Evolutionary conservation across 2,797 vertebrate species (phyloP), one percentile per base, ranked within the genome.

Genomic region (Anguilla pacifica): DNA sequence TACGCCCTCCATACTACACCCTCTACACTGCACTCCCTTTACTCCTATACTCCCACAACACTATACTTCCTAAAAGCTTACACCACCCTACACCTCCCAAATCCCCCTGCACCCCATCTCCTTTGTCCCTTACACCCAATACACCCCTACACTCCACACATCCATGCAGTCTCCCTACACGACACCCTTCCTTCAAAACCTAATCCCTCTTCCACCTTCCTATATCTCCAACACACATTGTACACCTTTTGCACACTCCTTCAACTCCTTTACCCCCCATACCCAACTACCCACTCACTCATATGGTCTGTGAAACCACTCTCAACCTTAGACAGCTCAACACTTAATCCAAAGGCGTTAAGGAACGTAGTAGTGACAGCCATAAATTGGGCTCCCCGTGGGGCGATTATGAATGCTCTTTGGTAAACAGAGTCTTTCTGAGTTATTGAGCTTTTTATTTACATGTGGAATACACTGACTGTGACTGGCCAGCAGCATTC

Each of bases 381-480:
- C 39, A 79, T 79, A 43, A 79, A 79, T 79, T 19, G 31, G 35
- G 5, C 74, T 79, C 74, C 74, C 74, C 35, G 15, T 79, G 35
- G 74, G 74, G 35, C 6, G 15, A 79, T 79, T 79, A 39, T 5
- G 74, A 39, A 15, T 39, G 35, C 74, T 79, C 35, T 46, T 31
- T 35, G 74, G 74, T 79, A 79, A 79, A 79, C 74, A 79, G 35
- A 15, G 74, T 39, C 35, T 19, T 7, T 5, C 19, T 43, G 74
- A 79, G 35, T 79, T 79, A 79, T 43, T 79, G 74, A 22, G 74
- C 39, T 79, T 79, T 79, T 79, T 39, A 13, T 74, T 79, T 43
- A 79, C 35, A 35, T 43, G 39, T 79, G 74, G 74, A 79, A 35
- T 13, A 39, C 74, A 39, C 74, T 19, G 39, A 35, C 74, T 79